Percentiles rank a stretch among this genome's conserved stretches.
Conservation (phyloP, 2,888 invertebrate genomes). For the Disparrhopalites patrizii region DNA sequence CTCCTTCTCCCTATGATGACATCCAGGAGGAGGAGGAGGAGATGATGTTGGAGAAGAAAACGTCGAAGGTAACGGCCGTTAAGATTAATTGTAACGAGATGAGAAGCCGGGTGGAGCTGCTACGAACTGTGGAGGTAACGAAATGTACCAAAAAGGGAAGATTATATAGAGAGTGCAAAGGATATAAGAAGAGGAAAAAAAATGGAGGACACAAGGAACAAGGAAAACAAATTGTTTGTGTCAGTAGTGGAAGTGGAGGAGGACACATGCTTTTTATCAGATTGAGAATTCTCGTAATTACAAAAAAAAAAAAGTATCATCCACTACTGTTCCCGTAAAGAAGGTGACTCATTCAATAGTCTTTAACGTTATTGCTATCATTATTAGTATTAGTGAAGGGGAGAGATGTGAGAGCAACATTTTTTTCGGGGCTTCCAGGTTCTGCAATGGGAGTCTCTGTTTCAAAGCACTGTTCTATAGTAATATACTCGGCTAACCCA, state of each 20-base stretch:
- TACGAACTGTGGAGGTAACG: slow-evolving; percentile 11
- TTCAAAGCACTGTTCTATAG: no score
- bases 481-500: no score
- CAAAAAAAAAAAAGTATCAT: no score
- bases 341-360: not conserved
- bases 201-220: not conserved
- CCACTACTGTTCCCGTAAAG: no score
- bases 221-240: slow-evolving; percentile 8
- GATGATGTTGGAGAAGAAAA: not conserved
- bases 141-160: not conserved
- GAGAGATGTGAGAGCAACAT: no score
- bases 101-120: slow-evolving; percentile 1
- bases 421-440: no score
- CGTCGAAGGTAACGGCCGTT: not conserved
- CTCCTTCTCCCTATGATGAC: slow-evolving; percentile 4
- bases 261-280: not conserved
- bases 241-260: not conserved
- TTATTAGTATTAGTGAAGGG: no score
- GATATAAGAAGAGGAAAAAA: not conserved
- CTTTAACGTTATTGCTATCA: no score
- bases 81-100: slow-evolving; percentile 19
- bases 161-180: not conserved
- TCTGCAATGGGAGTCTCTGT: no score
- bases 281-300: not conserved
- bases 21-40: not conserved